These are phyloP conservation scores for Rhadinocentrus ornatus DNA, from an alignment of 2,797 vertebrate species.

Conservation along the genomic window DNA sequence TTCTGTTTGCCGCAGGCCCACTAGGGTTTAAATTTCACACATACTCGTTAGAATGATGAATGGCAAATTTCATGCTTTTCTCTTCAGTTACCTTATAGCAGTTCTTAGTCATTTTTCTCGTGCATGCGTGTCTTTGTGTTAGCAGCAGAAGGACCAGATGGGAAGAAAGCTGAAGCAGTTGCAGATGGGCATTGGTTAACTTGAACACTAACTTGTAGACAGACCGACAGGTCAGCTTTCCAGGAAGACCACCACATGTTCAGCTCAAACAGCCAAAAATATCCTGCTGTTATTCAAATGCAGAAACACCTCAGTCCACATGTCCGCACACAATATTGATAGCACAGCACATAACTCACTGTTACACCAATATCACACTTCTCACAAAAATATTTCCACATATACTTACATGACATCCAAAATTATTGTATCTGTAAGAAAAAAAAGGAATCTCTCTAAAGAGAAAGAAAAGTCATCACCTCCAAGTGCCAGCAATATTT, in stretches of 20 bases:
- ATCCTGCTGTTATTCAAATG: slow-evolving; percentile 36
- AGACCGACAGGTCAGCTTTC: slow-evolving; percentile 57
- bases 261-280: slow-evolving; percentile 58
- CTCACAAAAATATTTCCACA: neutral
- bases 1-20: slow-evolving; percentile 26
- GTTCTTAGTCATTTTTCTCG: slow-evolving; percentile 16
- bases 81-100: slow-evolving; percentile 32
- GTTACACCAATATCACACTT: neutral
- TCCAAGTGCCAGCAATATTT: neutral
- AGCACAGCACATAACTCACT: slow-evolving; percentile 11
- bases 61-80: slow-evolving; percentile 18
- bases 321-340: slow-evolving; percentile 3
- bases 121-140: slow-evolving; percentile 11
- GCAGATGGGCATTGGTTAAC: slow-evolving; percentile 53
- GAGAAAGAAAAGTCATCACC: slow-evolving; percentile 10
- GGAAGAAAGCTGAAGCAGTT: slow-evolving; percentile 61
- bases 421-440: too few species aligned
- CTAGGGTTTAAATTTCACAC: slow-evolving; percentile 33
- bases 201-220: slow-evolving; percentile 63
- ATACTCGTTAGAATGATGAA: slow-evolving; percentile 44
- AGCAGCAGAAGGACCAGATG: slow-evolving; percentile 63
- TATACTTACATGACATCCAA: slow-evolving; percentile 18
- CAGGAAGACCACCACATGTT: slow-evolving; percentile 67
- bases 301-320: slow-evolving; percentile 15
- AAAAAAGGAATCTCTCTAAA: neutral